These are phyloP conservation scores for Melanostigma gelatinosum DNA, from an alignment of 2,113 vertebrate genomes.

Conservation along the genomic window DNA sequence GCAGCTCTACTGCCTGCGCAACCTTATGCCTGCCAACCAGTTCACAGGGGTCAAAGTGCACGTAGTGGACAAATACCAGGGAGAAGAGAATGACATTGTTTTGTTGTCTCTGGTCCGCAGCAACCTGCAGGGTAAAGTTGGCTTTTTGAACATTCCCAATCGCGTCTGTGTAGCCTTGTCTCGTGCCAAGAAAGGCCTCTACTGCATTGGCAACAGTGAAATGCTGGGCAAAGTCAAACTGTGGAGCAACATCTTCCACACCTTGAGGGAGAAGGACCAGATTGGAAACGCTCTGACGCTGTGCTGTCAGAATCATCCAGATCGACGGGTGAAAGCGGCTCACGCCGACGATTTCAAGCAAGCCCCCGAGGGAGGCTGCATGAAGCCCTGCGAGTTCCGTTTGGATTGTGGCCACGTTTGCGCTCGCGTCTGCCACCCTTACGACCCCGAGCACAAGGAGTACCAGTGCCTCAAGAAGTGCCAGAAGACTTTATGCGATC, in stretches of 20 bases:
- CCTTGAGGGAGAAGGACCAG: conserved; percentile 82
- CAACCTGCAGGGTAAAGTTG: conserved; percentile 85
- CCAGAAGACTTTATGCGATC: conserved; percentile 84
- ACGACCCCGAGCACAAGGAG: conserved; percentile 87
- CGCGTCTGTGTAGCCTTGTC: conserved; percentile 94
- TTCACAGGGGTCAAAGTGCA: conserved; percentile 92
- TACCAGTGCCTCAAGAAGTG: conserved; percentile 89
- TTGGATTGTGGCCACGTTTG: conserved; percentile 93
- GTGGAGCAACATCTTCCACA: conserved; percentile 91
- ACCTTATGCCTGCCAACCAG: conserved; percentile 84
- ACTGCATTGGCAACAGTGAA: conserved; percentile 89
- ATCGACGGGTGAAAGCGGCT: conserved; percentile 81
- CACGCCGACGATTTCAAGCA: conserved; percentile 84
- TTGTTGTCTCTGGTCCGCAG: conserved; percentile 94
- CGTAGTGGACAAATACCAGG: conserved; percentile 98
- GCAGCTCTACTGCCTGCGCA: conserved; percentile 90
- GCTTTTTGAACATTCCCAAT: conserved; percentile 93
- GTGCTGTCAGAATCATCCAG: conserved; percentile 93
- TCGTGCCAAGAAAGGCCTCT: conserved; percentile 94
- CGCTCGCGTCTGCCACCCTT: conserved; percentile 90
- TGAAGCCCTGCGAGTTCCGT: conserved; percentile 88
- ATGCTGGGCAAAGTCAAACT: conserved; percentile 88
- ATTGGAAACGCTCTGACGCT: conserved; percentile 84
- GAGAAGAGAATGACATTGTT: conserved; percentile 96
- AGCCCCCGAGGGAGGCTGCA: conserved; percentile 94